phyloP scores from a whole-genome alignment of 2,888 invertebrate species.

The Nymphalis urticae region DNA sequence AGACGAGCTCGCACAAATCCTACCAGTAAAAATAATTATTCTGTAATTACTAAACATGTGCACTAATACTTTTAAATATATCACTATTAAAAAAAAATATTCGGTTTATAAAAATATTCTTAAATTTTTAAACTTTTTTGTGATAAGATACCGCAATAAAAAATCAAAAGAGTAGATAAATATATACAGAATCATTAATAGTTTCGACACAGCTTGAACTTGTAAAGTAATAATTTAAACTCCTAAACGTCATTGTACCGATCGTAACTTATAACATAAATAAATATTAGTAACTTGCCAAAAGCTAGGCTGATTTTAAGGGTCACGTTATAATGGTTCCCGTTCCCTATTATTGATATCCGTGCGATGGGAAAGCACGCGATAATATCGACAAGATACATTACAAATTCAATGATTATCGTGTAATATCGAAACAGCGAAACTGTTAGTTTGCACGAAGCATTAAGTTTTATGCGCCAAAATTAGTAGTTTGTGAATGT shows the following conservation, averaged over 20 bases:
- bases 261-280: background rate
- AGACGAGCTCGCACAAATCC: no score
- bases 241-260: no score
- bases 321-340: background rate
- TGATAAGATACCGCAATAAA: no score
- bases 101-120: no score
- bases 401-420: constrained; percentile 38
- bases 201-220: no score
- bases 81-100: no score
- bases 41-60: background rate
- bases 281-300: background rate
- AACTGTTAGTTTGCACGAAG: constrained; percentile 62
- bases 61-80: no score
- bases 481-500: constrained; percentile 63
- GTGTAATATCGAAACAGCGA: constrained; percentile 55
- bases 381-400: constrained; percentile 24
- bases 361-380: constrained; percentile 22
- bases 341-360: constrained; percentile 15
- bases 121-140: no score
- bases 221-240: no score
- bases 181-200: no score
- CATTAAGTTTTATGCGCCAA: constrained; percentile 59
- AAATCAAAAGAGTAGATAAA: no score
- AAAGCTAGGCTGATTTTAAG: background rate
- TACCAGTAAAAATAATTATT: no score